A percentile compares a stretch with the other conserved stretches of the same genome.
These are phyloP conservation scores for Drosophila recens DNA, from an alignment of 2,888 invertebrate species.

Conservation along the genomic window DNA sequence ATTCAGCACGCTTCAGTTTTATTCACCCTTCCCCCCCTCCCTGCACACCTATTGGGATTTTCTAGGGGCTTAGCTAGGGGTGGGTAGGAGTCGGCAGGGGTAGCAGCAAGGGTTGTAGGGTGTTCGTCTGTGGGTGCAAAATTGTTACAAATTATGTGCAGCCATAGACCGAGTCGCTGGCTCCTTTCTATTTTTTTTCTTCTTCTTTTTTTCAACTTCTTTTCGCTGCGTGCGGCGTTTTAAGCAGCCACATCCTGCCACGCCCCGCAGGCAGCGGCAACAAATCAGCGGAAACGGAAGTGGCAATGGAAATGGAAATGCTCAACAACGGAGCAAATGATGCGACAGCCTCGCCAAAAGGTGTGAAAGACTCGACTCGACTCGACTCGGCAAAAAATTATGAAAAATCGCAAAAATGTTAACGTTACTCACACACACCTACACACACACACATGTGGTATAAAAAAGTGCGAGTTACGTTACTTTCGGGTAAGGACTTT, in stretches of 20 bases:
- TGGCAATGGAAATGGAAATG: slow-evolving; percentile 80
- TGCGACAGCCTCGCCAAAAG: slow-evolving; percentile 59
- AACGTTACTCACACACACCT: slow-evolving; percentile 49
- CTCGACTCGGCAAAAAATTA: slow-evolving; percentile 47
- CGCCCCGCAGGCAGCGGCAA: slow-evolving; percentile 52
- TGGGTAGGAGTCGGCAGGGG: background rate
- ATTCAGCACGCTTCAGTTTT: slow-evolving; percentile 30
- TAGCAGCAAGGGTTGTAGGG: background rate
- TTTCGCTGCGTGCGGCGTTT: slow-evolving; percentile 66
- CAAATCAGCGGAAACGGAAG: slow-evolving; percentile 82
- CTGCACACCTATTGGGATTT: slow-evolving; percentile 35
- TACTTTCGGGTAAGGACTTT: slow-evolving; percentile 41
- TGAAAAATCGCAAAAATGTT: slow-evolving; percentile 76
- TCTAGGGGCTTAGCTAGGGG: background rate
- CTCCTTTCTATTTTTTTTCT: slow-evolving; percentile 4
- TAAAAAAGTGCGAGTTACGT: slow-evolving; percentile 7
- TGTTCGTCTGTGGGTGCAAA: slow-evolving; percentile 53
- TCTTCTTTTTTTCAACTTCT: slow-evolving; percentile 43
- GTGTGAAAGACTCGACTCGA: slow-evolving; percentile 58
- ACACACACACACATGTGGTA: slow-evolving; percentile 12
- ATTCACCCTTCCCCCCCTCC: too few relatives aligned
- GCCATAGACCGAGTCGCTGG: slow-evolving; percentile 49
- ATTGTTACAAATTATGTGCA: slow-evolving; percentile 81
- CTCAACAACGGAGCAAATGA: slow-evolving; percentile 71
- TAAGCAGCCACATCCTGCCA: slow-evolving; percentile 79